These are phyloP conservation scores for Netelia melanura DNA, from an alignment of 2,888 invertebrate species.

Conservation along the genomic window DNA sequence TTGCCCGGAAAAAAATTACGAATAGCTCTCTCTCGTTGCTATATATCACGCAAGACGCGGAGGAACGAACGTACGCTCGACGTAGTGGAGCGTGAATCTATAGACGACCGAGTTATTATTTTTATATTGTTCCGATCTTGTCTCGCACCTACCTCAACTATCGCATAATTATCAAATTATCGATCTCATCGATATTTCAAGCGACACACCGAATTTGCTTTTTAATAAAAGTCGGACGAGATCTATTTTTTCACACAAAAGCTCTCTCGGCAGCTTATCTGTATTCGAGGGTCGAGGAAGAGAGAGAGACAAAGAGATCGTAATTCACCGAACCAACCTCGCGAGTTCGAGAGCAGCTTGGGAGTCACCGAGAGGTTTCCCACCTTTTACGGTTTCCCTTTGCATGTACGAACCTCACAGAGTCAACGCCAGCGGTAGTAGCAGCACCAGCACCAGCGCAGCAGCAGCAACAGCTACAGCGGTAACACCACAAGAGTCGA, in stretches of 20 bases:
- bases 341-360: slow-evolving; percentile 82
- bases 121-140: slow-evolving; percentile 30
- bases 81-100: slow-evolving; percentile 77
- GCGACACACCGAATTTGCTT: background rate
- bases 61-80: slow-evolving; percentile 38
- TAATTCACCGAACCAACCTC: slow-evolving; percentile 81
- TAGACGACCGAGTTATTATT: slow-evolving; percentile 6
- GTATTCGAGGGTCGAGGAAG: slow-evolving; percentile 48
- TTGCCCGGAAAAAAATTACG: slow-evolving; percentile 77
- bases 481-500: slow-evolving; percentile 22
- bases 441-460: slow-evolving; percentile 9
- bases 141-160: background rate
- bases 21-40: slow-evolving; percentile 68
- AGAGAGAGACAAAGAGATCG: slow-evolving; percentile 74
- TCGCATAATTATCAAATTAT: background rate
- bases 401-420: slow-evolving; percentile 62
- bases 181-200: background rate
- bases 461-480: slow-evolving; percentile 10
- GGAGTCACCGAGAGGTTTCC: slow-evolving; percentile 84
- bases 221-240: background rate
- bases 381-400: slow-evolving; percentile 84
- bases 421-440: slow-evolving; percentile 7
- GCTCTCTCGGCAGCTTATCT: slow-evolving; percentile 60
- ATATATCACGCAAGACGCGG: slow-evolving; percentile 37
- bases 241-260: slow-evolving; percentile 16